Percentiles rank a stretch among this genome's conserved stretches.
phyloP scores from a whole-genome alignment of 2,797 vertebrate species.

The Forpus xanthops region DNA sequence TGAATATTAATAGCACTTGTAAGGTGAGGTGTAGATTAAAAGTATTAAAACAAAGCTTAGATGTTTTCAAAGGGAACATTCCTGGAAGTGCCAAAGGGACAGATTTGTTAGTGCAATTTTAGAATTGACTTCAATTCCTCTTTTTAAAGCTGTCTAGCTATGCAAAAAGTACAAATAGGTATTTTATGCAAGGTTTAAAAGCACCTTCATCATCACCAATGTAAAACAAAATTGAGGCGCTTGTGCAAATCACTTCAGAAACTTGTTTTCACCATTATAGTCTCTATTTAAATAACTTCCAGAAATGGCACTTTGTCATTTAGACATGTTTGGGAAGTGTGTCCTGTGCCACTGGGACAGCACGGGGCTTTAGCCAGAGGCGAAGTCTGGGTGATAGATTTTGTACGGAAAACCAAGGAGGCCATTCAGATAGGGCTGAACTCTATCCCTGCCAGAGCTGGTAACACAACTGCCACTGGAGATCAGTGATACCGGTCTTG shows the following conservation, averaged over 20 bases:
- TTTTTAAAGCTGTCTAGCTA: not conserved
- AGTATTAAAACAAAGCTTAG: conserved; percentile 33
- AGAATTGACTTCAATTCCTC: not conserved
- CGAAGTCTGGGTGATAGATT: not conserved
- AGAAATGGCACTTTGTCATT: not conserved
- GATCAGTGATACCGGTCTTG: not conserved
- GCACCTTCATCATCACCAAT: not conserved
- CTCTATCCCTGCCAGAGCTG: not conserved
- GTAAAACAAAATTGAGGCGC: not conserved
- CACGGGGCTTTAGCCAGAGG: not conserved
- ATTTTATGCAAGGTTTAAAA: conserved; percentile 14
- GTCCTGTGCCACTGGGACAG: rapidly evolving
- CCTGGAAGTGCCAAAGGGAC: conserved; percentile 16
- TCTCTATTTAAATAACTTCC: not conserved
- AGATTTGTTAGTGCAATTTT: conserved; percentile 23
- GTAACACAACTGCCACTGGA: not conserved
- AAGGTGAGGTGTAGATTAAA: conserved; percentile 46
- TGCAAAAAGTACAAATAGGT: not conserved
- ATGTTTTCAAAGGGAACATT: conserved; percentile 37
- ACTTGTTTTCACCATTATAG: not conserved
- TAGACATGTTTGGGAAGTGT: not conserved
- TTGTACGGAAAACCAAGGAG: not conserved
- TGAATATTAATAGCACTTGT: conserved; percentile 54
- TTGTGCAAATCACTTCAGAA: not conserved
- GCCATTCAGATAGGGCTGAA: not conserved